A percentile compares a stretch with the other conserved stretches of the same genome.
These are phyloP conservation scores for Lithobates sylvaticus DNA, from an alignment of 2,797 vertebrate genomes.

Conservation along the genomic window DNA sequence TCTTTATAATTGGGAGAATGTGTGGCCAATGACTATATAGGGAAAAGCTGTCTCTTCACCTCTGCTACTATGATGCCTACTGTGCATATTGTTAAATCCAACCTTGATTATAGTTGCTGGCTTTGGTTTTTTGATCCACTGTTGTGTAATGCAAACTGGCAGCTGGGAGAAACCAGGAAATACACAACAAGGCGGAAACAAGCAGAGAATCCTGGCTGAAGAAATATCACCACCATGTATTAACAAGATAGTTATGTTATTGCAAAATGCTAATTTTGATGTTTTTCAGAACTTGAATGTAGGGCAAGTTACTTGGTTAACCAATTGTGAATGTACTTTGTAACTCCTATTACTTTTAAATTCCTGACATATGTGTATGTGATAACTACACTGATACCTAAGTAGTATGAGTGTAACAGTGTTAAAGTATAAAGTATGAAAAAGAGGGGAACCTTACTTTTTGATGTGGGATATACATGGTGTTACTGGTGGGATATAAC, in stretches of 20 bases:
- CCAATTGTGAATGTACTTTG: not conserved
- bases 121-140: not conserved
- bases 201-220: not conserved
- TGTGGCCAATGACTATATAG: too few relatives aligned
- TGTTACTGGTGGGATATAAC: too few relatives aligned
- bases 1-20: too few relatives aligned
- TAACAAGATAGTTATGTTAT: not conserved
- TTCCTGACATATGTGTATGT: too few relatives aligned
- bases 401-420: too few relatives aligned
- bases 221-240: not conserved
- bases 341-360: too few relatives aligned
- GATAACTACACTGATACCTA: too few relatives aligned
- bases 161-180: not conserved
- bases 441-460: too few relatives aligned
- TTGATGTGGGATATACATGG: too few relatives aligned
- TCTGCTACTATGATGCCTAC: not conserved
- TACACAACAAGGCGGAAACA: not conserved
- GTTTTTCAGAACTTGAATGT: not conserved
- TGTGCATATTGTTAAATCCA: not conserved
- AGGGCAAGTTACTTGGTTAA: not conserved
- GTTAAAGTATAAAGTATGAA: too few relatives aligned
- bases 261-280: not conserved
- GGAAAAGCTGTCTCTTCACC: too few relatives aligned
- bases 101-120: not conserved
- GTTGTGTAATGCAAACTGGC: not conserved